phyloP scores from a whole-genome alignment of 2,888 invertebrate genomes.

The Iselma pallidipennis region DNA sequence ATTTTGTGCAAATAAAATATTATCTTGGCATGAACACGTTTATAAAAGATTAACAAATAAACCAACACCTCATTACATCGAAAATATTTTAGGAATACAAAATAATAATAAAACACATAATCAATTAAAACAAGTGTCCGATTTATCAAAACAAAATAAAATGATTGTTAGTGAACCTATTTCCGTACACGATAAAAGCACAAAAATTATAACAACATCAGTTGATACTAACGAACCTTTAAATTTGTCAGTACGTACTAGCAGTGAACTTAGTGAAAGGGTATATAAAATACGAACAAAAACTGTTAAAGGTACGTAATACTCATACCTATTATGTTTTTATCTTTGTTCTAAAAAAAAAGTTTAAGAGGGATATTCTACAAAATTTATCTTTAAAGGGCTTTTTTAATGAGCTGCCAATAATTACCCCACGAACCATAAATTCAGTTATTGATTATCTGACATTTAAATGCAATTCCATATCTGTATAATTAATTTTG shows the following conservation, averaged over 20 bases:
- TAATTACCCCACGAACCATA: neutral
- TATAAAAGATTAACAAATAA: constrained; percentile 80
- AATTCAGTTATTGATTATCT: constrained; percentile 1
- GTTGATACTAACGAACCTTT: constrained; percentile 51
- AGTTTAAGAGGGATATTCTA: neutral
- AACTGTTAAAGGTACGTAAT: constrained; percentile 48
- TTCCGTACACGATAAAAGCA: constrained; percentile 31
- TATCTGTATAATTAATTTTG: neutral
- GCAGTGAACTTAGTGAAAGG: constrained; percentile 36
- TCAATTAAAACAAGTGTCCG: constrained; percentile 16
- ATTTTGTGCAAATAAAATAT: constrained; percentile 26
- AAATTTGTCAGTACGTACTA: constrained; percentile 49
- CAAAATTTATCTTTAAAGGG: neutral
- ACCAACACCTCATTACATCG: constrained; percentile 86
- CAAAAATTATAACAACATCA: constrained; percentile 30
- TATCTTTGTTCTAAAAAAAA: neutral
- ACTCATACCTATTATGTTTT: neutral
- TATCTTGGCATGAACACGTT: constrained; percentile 87
- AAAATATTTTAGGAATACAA: constrained; percentile 76
- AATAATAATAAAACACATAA: constrained; percentile 23
- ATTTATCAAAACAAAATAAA: constrained; percentile 24
- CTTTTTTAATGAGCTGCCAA: neutral
- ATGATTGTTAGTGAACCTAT: constrained; percentile 29
- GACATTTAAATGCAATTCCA: neutral
- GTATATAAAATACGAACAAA: constrained; percentile 43